These are phyloP conservation scores for Polypedilum vanderplanki DNA, from an alignment of 1,140 invertebrate species.

Conservation along the genomic window DNA sequence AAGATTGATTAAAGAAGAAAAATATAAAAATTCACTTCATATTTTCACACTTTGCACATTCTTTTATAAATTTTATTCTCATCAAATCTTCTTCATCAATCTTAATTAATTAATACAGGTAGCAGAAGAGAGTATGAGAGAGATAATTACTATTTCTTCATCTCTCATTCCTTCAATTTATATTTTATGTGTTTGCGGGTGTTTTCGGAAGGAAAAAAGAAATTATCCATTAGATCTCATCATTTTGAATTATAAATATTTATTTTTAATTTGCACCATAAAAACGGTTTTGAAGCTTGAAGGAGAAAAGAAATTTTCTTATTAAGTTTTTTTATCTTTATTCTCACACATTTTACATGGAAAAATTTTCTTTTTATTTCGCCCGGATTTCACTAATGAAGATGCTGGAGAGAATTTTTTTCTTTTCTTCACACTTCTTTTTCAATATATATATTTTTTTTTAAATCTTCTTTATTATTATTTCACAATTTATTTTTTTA, in stretches of 20 bases:
- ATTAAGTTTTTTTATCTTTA: not conserved
- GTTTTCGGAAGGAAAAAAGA: not conserved
- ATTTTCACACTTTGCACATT: not conserved
- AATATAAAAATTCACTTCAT: not conserved
- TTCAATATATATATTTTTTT: not conserved
- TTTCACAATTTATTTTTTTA: not conserved
- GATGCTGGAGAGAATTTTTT: not conserved
- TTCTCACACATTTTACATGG: not conserved
- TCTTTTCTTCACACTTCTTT: slow-evolving; percentile 1
- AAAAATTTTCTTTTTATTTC: slow-evolving; percentile 14
- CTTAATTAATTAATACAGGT: too few species aligned
- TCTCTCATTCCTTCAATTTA: too few species aligned
- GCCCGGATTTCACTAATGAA: not conserved
- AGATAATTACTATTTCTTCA: too few species aligned
- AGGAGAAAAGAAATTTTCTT: not conserved
- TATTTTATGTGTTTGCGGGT: too few species aligned
- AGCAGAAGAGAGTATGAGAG: too few species aligned
- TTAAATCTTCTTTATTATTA: not conserved
- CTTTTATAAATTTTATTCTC: not conserved
- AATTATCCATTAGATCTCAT: not conserved
- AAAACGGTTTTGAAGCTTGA: not conserved
- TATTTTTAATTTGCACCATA: slow-evolving; percentile 19
- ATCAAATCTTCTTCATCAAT: not conserved
- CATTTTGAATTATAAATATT: not conserved
- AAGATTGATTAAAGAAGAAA: not conserved